These are phyloP conservation scores for Ethmia dodecea DNA, from an alignment of 2,888 invertebrate species.

Conservation along the genomic window DNA sequence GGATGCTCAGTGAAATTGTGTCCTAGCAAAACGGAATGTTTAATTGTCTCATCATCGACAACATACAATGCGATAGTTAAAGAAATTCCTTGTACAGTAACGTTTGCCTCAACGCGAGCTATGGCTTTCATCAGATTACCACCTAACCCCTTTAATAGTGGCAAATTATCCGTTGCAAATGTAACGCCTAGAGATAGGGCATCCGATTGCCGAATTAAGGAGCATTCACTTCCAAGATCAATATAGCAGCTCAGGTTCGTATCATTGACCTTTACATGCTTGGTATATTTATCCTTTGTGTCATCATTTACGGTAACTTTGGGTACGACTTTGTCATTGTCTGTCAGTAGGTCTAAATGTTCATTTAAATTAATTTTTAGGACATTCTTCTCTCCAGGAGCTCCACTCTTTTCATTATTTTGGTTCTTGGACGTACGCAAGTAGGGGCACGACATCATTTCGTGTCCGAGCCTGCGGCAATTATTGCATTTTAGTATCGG, in stretches of 20 bases:
- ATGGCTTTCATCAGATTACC: not conserved
- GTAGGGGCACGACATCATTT: not conserved
- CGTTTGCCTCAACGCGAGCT: not conserved
- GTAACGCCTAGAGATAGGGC: not conserved
- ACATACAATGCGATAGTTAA: conserved; percentile 4
- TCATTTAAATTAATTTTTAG: not conserved
- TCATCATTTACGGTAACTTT: no score
- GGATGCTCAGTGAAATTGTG: conserved; percentile 8
- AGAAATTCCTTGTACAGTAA: conserved; percentile 1
- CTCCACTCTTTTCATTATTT: not conserved
- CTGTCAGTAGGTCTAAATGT: not conserved
- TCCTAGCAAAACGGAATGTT: not conserved
- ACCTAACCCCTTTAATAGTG: conserved; percentile 5
- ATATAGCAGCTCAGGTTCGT: not conserved
- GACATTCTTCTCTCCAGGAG: not conserved
- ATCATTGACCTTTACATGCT: not conserved
- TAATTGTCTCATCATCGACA: conserved; percentile 1
- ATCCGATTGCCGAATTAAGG: conserved; percentile 3
- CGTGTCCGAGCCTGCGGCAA: conserved; percentile 2
- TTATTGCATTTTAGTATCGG: conserved; percentile 4
- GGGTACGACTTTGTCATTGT: no score
- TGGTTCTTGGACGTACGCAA: not conserved
- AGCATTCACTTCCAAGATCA: conserved; percentile 7
- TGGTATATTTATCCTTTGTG: conserved; percentile 3
- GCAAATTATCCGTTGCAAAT: not conserved